Conservation (phyloP, 1,140 invertebrate species). For the Mizuhopecten yessoensis region DNA sequence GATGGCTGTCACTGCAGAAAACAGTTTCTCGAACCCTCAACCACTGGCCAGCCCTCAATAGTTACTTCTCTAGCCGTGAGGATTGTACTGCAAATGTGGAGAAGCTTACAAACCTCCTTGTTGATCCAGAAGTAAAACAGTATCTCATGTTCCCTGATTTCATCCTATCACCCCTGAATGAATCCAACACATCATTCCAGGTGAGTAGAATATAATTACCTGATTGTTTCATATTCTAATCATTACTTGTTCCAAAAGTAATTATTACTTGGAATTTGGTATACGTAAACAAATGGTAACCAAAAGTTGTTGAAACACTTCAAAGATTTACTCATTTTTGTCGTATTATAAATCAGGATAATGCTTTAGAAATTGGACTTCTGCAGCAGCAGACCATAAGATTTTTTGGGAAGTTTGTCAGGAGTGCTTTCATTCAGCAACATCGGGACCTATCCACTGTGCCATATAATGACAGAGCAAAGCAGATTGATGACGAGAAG, state of each 20-base stretch:
- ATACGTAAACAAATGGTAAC: background rate
- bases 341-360: background rate
- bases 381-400: background rate
- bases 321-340: background rate
- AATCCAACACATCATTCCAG: too few species aligned
- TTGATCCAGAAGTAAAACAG: background rate
- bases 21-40: background rate
- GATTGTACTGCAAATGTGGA: background rate
- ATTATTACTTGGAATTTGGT: background rate
- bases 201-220: background rate
- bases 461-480: background rate
- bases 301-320: background rate
- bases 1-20: background rate
- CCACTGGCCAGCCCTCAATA: background rate
- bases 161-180: background rate
- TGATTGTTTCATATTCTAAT: background rate
- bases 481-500: background rate
- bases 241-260: background rate
- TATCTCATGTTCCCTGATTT: background rate
- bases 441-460: background rate
- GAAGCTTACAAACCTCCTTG: background rate
- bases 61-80: background rate
- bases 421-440: background rate
- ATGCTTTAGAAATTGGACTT: background rate
- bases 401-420: background rate